phyloP scores from a whole-genome alignment of 2,113 vertebrate genomes.

The Silurus meridionalis region DNA sequence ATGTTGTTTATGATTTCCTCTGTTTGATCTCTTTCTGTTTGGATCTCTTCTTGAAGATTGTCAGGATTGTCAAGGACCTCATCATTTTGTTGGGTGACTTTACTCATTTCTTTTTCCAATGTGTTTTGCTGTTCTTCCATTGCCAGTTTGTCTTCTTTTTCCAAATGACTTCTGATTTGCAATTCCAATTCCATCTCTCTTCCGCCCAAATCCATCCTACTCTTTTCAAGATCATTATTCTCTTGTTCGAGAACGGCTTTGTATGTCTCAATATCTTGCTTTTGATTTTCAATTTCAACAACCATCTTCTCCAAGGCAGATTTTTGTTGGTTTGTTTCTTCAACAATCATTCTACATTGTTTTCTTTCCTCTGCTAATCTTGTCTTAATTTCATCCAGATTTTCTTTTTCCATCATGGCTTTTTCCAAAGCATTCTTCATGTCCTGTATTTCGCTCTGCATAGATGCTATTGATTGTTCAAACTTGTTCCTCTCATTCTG shows the following conservation, averaged over 20 bases:
- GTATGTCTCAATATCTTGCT: background rate
- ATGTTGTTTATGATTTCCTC: background rate
- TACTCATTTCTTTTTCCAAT: background rate
- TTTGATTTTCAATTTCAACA: background rate
- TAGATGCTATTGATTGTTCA: background rate
- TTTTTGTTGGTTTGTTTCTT: background rate
- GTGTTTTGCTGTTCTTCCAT: slow-evolving; percentile 29
- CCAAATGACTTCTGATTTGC: background rate
- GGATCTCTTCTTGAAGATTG: background rate
- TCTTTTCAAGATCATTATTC: slow-evolving; percentile 14
- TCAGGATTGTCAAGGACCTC: background rate
- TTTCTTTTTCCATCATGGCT: background rate
- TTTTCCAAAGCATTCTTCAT: slow-evolving; percentile 11
- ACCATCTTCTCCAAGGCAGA: slow-evolving; percentile 9
- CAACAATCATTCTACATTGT: background rate
- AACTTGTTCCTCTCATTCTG: background rate
- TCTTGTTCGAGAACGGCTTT: background rate
- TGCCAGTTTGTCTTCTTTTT: background rate
- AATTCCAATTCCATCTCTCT: slow-evolving; percentile 7
- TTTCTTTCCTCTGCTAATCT: slow-evolving; percentile 21
- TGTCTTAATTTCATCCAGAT: background rate
- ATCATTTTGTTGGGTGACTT: slow-evolving; percentile 6
- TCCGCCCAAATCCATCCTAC: background rate
- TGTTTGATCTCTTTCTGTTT: background rate
- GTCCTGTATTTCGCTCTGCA: slow-evolving; percentile 5